These are phyloP conservation scores for Ciona savignyi DNA, from an alignment of 23 tunicate species.

Conservation along the genomic window DNA sequence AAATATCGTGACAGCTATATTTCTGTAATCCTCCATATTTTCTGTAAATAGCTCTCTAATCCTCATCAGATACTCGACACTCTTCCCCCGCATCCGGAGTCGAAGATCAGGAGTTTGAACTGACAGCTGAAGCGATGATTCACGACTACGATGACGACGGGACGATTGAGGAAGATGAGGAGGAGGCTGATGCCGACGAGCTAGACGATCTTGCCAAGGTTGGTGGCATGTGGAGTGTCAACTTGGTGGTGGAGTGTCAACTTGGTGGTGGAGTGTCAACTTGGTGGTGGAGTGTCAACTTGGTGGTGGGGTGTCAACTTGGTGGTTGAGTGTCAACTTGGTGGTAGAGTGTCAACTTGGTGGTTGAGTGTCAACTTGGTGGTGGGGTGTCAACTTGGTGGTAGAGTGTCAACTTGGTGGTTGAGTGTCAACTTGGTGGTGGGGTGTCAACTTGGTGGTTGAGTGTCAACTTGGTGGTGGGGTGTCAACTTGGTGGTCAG, in stretches of 20 bases:
- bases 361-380: slow-evolving; percentile 57
- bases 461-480: no score
- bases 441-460: no score
- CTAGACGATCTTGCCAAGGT: slow-evolving; percentile 86
- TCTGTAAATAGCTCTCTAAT: no score
- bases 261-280: slow-evolving; percentile 49
- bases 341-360: slow-evolving; percentile 27
- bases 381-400: slow-evolving; percentile 25
- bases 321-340: slow-evolving; percentile 53
- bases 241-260: slow-evolving; percentile 24
- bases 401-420: no score
- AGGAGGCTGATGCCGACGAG: slow-evolving; percentile 54
- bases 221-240: background rate
- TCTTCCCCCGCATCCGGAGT: slow-evolving; percentile 27
- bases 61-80: no score
- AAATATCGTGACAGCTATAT: no score
- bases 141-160: slow-evolving; percentile 84
- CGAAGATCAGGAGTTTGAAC: slow-evolving; percentile 61
- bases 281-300: slow-evolving; percentile 31
- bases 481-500: no score
- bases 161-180: slow-evolving; percentile 73
- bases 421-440: no score
- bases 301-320: slow-evolving; percentile 72
- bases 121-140: slow-evolving; percentile 46
- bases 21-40: no score